Base-by-base conservation (phyloP, 92 coral and sea anemone genomes). In the Montipora capitata region DNA sequence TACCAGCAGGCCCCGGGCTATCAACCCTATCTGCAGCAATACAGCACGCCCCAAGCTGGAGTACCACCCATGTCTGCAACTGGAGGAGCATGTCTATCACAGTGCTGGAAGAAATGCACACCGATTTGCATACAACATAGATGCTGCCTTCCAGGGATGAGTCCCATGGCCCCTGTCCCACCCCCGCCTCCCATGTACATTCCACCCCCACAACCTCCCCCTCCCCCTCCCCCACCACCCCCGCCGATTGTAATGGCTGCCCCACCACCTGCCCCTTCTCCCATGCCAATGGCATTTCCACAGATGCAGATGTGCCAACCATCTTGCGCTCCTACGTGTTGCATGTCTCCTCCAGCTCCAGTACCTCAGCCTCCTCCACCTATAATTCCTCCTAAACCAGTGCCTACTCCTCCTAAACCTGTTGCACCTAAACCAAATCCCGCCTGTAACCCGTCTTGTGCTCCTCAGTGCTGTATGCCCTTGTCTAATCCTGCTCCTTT, bases 71-170 rank as follows among this genome's bases (percentile, higher is more conserved):
- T 91, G 86, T 87, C 98, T 12, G 87, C 92, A 0, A 80, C 71
- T 39, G 98, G 98, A 40, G 98, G 98, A 57, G 89, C 96, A 18
- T 95, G 98, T 63, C 57, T 72, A 39, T 71, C 80, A 44, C 67
- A 89, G 40, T 95, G 98, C 73, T 91, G 74, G 88, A 65, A 79
- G 56, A 86, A 91, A 17, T 95, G 98, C 78, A 93, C 98, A 45
- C 96, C 96, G 2, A 88, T 91, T 11, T 95, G 98, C 65, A 59
- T 91, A 17, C 95, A 93, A 57, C 96, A 93, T 66, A 95, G 98
- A 66, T 95, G 98, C 71, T 93, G 96, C 59, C 38, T 70, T 44
- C 90, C 95, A 12, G 84, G 85, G 13, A 79, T 71, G 84, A 43
- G 41, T 14, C 40, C 78, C 4, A 79, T 80, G 40, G 6, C 52